Conservation (phyloP, 2,888 invertebrate genomes). For the Azorinus chamasolen region DNA sequence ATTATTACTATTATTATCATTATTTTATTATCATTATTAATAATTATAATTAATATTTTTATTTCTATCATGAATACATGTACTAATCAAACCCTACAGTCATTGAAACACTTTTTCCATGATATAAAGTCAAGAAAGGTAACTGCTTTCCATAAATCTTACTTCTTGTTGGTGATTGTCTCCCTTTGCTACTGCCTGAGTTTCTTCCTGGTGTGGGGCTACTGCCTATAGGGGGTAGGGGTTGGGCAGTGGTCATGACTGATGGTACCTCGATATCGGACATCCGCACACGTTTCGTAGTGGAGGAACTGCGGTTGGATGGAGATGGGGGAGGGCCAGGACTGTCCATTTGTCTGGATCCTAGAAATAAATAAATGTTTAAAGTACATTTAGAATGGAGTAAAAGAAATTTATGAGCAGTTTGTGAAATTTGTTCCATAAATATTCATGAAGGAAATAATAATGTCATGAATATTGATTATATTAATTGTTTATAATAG, state of each 20-base stretch:
- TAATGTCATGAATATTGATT: too few species aligned
- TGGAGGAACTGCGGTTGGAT: slow-evolving; percentile 40
- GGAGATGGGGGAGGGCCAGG: slow-evolving; percentile 63
- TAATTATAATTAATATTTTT: too few species aligned
- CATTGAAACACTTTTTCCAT: too few species aligned
- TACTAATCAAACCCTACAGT: too few species aligned
- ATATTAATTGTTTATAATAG: too few species aligned
- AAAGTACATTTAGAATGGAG: not conserved
- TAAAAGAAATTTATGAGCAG: not conserved
- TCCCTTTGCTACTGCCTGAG: slow-evolving; percentile 15
- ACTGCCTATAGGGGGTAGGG: slow-evolving; percentile 70
- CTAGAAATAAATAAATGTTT: slow-evolving; percentile 16
- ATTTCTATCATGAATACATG: too few species aligned
- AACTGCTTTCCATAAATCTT: not conserved
- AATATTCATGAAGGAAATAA: not conserved
- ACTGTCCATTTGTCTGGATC: slow-evolving; percentile 29
- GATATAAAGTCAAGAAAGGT: not conserved
- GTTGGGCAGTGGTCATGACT: slow-evolving; percentile 60
- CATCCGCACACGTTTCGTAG: slow-evolving; percentile 66
- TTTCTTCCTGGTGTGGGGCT: slow-evolving; percentile 26
- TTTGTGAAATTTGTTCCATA: not conserved
- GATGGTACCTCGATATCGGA: slow-evolving; percentile 58
- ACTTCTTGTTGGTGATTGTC: slow-evolving; percentile 51
- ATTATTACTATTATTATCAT: too few species aligned
- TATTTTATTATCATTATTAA: too few species aligned